Conservation (phyloP, 2,113 vertebrate genomes). For the Verasper variegatus region DNA sequence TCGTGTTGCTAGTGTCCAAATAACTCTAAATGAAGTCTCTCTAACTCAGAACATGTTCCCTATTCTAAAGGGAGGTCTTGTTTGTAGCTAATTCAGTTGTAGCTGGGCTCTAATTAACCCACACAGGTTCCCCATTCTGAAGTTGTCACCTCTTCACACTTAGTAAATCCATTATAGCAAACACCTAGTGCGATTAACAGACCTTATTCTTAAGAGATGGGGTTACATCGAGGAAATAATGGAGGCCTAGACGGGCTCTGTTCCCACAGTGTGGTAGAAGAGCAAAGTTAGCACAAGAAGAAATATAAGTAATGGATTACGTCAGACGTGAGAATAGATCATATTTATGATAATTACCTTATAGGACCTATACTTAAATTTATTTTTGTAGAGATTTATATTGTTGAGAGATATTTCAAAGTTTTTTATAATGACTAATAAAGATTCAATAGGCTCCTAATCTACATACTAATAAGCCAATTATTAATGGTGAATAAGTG, state of each 20-base stretch:
- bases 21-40: too few species aligned
- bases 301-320: background rate
- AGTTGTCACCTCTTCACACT: conserved; percentile 1
- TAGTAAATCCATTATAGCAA: background rate
- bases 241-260: background rate
- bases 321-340: background rate
- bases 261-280: background rate
- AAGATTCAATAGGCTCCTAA: background rate
- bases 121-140: background rate
- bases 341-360: background rate
- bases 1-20: background rate
- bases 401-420: background rate
- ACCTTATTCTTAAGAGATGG: background rate
- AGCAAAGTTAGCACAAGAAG: background rate
- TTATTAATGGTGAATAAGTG: background rate
- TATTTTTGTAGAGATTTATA: background rate
- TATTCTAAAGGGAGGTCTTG: background rate
- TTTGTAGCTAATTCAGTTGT: background rate
- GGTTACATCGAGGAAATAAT: background rate
- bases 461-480: background rate
- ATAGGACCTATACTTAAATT: background rate
- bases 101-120: background rate
- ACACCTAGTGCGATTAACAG: background rate
- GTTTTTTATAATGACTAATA: background rate
- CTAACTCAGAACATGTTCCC: background rate